Percentiles rank a stretch among this genome's conserved stretches.
Conservation (phyloP, 2,888 invertebrate species). For the Pristionchus maxplancki region DNA sequence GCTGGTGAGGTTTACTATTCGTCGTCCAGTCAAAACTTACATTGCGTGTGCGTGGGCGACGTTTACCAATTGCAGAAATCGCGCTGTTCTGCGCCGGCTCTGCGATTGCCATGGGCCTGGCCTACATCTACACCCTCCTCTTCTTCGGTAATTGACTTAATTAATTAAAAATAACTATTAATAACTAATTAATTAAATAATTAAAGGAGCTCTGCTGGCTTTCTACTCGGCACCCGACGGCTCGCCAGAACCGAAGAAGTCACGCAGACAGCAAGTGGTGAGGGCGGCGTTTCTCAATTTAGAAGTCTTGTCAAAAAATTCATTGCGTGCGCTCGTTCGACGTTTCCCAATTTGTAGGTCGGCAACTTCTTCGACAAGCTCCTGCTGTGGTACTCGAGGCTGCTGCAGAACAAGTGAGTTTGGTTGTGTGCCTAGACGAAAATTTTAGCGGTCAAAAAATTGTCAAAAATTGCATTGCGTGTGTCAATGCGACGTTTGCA, state of each 20-base stretch:
- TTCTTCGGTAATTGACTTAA: conserved; percentile 62
- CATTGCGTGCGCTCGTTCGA: background rate
- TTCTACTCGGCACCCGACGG: conserved; percentile 37
- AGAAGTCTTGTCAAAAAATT: background rate
- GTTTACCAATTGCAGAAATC: conserved; percentile 65
- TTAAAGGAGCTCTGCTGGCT: conserved; percentile 55
- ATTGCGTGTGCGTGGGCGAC: conserved; percentile 16
- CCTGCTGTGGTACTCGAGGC: conserved; percentile 9
- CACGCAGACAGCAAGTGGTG: conserved; percentile 9
- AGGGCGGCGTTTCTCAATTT: background rate
- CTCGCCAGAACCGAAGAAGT: conserved; percentile 13
- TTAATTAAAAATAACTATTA: conserved; percentile 24
- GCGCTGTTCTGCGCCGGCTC: conserved; percentile 75
- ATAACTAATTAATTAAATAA: background rate
- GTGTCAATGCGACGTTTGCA: conserved; percentile 6
- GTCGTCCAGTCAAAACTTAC: background rate
- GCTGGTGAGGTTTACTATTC: conserved; percentile 59
- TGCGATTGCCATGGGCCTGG: conserved; percentile 75
- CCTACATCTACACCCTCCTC: conserved; percentile 74
- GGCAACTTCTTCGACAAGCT: conserved; percentile 46
- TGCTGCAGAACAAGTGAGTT: conserved; percentile 48
- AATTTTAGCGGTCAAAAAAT: background rate
- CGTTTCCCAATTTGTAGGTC: conserved; percentile 32
- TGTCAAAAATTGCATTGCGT: background rate
- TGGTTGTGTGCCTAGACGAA: background rate